These are phyloP conservation scores for Drosophila ohnishii DNA, from an alignment of 1,140 invertebrate genomes.

Conservation along the genomic window DNA sequence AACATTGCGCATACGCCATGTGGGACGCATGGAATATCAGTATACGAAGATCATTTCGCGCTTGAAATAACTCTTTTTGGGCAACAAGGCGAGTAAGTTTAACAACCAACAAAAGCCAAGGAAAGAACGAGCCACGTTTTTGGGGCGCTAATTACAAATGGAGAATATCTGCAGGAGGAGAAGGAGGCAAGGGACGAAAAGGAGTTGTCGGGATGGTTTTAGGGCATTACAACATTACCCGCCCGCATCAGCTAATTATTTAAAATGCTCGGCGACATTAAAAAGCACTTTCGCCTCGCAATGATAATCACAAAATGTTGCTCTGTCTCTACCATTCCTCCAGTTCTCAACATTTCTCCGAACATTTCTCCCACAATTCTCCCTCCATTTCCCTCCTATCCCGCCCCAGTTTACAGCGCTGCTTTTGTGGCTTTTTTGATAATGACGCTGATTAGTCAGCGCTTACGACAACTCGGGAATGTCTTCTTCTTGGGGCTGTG, in stretches of 20 bases:
- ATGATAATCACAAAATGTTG: conserved; percentile 68
- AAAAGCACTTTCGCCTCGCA: conserved; percentile 73
- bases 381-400: not conserved
- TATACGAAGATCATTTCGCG: conserved; percentile 3
- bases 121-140: conserved; percentile 36
- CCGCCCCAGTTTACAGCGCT: conserved; percentile 7
- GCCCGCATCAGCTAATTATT: conserved; percentile 72
- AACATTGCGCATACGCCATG: conserved; percentile 69
- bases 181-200: not conserved
- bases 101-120: not conserved
- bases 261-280: conserved; percentile 77
- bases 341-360: not conserved
- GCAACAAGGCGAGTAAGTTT: not conserved
- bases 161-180: conserved; percentile 1
- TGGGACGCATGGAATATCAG: conserved; percentile 25
- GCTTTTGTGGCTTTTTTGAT: conserved; percentile 73
- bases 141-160: conserved; percentile 57
- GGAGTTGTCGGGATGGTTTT: conserved; percentile 10
- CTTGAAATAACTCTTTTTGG: conserved; percentile 17
- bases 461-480: conserved; percentile 67
- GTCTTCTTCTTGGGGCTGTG: conserved; percentile 27
- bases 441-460: conserved; percentile 77
- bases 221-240: conserved; percentile 25
- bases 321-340: not conserved
- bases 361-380: not conserved